phyloP scores from a whole-genome alignment of 2,113 vertebrate genomes.

The Chamaetylas fuelleborni region DNA sequence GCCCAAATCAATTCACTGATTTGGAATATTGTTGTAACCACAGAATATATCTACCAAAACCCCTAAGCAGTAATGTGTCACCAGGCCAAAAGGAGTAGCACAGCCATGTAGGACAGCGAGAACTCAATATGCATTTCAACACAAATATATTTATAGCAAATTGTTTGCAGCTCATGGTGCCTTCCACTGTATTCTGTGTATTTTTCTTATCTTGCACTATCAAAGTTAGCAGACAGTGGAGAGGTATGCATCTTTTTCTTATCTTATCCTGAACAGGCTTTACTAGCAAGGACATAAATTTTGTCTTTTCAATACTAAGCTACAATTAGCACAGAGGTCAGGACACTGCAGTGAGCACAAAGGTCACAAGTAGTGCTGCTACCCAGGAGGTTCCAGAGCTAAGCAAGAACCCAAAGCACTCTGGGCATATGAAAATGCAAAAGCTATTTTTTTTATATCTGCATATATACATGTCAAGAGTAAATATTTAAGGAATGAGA shows the following conservation, averaged over 20 bases:
- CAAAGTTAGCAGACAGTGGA: slow-evolving; percentile 1
- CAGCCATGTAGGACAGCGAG: background rate
- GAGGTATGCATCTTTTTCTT: slow-evolving; percentile 3
- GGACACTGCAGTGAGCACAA: background rate
- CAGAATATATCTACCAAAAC: background rate
- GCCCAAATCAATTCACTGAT: background rate
- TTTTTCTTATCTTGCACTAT: slow-evolving; percentile 15
- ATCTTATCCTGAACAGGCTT: slow-evolving; percentile 33
- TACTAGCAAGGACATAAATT: slow-evolving; percentile 9
- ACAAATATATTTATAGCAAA: background rate
- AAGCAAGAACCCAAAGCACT: background rate
- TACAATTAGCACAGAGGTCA: slow-evolving; percentile 3
- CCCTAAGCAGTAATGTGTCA: background rate
- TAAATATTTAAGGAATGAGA: slow-evolving; percentile 8
- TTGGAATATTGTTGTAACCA: background rate
- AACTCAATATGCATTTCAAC: background rate
- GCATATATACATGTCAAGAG: background rate
- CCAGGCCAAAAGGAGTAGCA: background rate
- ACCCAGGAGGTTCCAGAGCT: background rate
- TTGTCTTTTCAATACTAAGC: slow-evolving; percentile 1
- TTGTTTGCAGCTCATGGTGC: background rate
- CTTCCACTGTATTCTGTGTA: background rate
- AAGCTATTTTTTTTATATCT: background rate
- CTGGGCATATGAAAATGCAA: background rate
- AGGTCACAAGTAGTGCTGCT: background rate